Percentiles rank a stretch among this genome's conserved stretches.
These are phyloP conservation scores for Mesorhabditis spiculigera DNA, from an alignment of 2,888 invertebrate genomes.

Conservation along the genomic window DNA sequence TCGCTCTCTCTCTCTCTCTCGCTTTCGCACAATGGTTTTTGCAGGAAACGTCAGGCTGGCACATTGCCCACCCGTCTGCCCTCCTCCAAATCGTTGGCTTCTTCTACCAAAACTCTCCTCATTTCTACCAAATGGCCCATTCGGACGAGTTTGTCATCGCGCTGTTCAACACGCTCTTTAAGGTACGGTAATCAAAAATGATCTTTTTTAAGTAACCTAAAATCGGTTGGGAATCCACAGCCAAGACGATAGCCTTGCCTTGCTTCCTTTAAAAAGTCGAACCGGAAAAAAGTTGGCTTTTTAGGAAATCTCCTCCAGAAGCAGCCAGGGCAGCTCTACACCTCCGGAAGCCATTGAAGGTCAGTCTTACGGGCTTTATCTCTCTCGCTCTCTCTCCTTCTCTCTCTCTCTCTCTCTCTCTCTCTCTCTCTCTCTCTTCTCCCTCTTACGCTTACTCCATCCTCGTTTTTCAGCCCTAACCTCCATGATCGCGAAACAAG, in stretches of 20 bases:
- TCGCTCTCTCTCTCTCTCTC: not conserved
- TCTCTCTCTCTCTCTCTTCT: too few relatives aligned
- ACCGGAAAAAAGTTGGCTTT: not conserved
- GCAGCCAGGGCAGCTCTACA: slow-evolving; percentile 18
- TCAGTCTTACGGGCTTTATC: not conserved
- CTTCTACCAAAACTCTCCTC: slow-evolving; percentile 85
- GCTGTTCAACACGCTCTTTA: slow-evolving; percentile 39
- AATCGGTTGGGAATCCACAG: too few relatives aligned
- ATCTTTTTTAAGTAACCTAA: not conserved
- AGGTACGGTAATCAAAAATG: not conserved
- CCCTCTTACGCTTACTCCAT: too few relatives aligned
- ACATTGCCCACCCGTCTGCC: slow-evolving; percentile 26
- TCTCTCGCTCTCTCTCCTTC: too few relatives aligned
- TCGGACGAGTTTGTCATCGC: slow-evolving; percentile 45
- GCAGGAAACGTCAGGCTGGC: slow-evolving; percentile 20
- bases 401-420: too few relatives aligned
- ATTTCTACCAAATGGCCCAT: slow-evolving; percentile 35
- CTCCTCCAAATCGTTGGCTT: slow-evolving; percentile 80
- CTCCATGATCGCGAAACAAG: slow-evolving; percentile 60
- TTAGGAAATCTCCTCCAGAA: slow-evolving; percentile 10
- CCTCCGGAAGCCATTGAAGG: slow-evolving; percentile 21
- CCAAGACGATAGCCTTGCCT: too few relatives aligned
- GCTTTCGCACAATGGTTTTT: not conserved
- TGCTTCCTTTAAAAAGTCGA: too few relatives aligned
- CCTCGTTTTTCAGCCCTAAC: slow-evolving; percentile 22